Conservation (phyloP, 2,113 vertebrate species). For the Origma solitaria region DNA sequence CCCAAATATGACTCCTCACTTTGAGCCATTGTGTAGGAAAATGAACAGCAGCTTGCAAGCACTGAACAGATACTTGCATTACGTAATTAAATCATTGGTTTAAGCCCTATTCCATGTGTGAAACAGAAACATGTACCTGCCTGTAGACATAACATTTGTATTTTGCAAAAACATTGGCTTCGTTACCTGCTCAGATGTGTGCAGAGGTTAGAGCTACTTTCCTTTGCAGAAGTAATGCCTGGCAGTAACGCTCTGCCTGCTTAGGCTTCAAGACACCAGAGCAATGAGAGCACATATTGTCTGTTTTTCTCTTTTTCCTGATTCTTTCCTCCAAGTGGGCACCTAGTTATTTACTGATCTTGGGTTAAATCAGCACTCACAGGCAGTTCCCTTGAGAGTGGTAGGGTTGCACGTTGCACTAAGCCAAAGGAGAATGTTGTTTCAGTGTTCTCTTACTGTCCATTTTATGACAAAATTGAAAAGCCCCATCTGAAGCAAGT, state of each 20-base stretch:
- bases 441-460: background rate
- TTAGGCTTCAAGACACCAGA: background rate
- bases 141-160: background rate
- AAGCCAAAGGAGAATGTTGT: background rate
- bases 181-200: background rate
- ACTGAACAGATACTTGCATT: background rate
- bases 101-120: background rate
- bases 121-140: background rate
- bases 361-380: background rate
- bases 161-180: background rate
- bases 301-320: background rate
- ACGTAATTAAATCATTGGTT: background rate
- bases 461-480: background rate
- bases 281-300: background rate
- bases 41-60: background rate
- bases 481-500: background rate
- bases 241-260: background rate
- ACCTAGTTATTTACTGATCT: background rate
- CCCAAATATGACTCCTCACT: background rate
- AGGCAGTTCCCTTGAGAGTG: fast-evolving
- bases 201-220: background rate
- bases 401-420: background rate
- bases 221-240: background rate
- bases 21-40: background rate
- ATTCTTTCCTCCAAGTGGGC: background rate